phyloP scores from a whole-genome alignment of 2,797 vertebrate genomes.

The Arctocebus calabarensis region DNA sequence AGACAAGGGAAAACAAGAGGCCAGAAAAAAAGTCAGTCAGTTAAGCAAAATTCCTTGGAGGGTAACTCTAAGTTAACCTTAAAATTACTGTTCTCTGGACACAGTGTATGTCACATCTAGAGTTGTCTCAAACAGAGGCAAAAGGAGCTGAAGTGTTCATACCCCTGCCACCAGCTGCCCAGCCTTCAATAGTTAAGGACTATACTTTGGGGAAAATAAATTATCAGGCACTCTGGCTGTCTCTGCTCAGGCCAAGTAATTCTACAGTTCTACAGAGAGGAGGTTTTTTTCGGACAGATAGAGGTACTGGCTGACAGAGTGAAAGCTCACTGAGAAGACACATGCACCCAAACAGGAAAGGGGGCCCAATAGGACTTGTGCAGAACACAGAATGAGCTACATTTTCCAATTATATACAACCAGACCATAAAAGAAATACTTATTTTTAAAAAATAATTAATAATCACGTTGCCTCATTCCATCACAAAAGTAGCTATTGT shows the following conservation, averaged over 20 bases:
- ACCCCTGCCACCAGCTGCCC: not conserved
- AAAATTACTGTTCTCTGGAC: constrained; percentile 23
- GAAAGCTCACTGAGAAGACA: not conserved
- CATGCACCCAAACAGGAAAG: not conserved
- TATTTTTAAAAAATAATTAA: not conserved
- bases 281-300: not conserved
- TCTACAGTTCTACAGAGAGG: not conserved
- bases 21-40: not conserved
- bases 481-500: not conserved
- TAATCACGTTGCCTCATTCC: not conserved
- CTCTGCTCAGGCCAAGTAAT: constrained; percentile 24
- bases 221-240: not conserved
- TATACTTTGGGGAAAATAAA: not conserved
- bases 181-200: constrained; percentile 31
- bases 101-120: not conserved
- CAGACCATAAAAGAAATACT: not conserved
- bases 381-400: not conserved
- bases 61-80: not conserved
- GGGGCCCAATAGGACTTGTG: not conserved
- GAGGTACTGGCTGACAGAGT: not conserved
- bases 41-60: not conserved
- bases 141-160: constrained; percentile 4
- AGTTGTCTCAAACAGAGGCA: constrained; percentile 12
- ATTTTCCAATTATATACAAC: not conserved
- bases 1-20: not conserved